Conservation (phyloP, 2,113 vertebrate genomes). For the Turnix velox region DNA sequence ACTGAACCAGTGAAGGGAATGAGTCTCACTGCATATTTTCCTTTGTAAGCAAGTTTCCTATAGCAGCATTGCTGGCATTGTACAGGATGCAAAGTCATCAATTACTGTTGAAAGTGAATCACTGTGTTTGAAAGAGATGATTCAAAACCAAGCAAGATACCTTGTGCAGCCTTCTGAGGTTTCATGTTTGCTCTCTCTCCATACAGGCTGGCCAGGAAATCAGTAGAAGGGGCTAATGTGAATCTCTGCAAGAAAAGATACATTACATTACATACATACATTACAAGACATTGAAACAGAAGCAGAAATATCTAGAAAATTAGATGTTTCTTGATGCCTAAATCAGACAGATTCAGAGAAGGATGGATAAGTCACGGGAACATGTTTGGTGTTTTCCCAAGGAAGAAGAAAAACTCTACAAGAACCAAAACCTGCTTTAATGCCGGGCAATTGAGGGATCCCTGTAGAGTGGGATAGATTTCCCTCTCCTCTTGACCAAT, state of each 20-base stretch:
- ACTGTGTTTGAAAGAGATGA: background rate
- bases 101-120: background rate
- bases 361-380: background rate
- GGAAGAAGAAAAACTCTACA: background rate
- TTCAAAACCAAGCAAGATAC: conserved; percentile 26
- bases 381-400: background rate
- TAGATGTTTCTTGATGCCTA: background rate
- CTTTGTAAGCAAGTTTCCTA: background rate
- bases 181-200: background rate
- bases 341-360: background rate
- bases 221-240: conserved; percentile 66
- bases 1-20: background rate
- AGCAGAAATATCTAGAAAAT: background rate
- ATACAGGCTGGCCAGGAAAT: conserved; percentile 64
- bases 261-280: too few relatives aligned
- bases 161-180: conserved; percentile 8
- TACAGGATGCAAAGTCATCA: background rate
- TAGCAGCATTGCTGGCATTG: background rate
- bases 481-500: background rate
- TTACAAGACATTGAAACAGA: background rate
- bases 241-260: conserved; percentile 73
- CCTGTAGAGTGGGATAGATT: background rate
- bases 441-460: background rate
- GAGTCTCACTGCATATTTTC: background rate
- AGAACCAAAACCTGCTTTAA: background rate